A percentile compares a stretch with the other conserved stretches of the same genome.
phyloP scores from a whole-genome alignment of 2,113 vertebrate genomes.

The Nycticebus coucang region DNA sequence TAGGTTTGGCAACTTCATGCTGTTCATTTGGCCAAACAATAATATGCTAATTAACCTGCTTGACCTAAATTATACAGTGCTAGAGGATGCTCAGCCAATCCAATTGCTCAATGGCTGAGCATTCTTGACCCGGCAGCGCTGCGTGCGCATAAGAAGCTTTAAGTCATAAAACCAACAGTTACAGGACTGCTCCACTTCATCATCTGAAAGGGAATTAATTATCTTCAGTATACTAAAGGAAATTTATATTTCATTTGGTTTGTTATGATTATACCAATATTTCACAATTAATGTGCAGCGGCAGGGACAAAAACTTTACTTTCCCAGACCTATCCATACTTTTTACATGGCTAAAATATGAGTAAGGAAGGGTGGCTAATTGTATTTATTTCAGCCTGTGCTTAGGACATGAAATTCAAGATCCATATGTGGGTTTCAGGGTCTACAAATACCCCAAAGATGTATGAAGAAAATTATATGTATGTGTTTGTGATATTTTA shows the following conservation, averaged over 20 bases:
- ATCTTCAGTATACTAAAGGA: conserved; percentile 33
- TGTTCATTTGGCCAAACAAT: conserved; percentile 83
- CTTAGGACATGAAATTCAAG: neutral
- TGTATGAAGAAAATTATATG: neutral
- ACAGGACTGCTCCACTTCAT: neutral
- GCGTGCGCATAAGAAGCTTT: neutral
- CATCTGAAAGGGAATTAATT: conserved; percentile 65
- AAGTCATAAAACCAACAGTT: conserved; percentile 48
- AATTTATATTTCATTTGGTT: conserved; percentile 38
- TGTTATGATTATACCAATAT: conserved; percentile 58
- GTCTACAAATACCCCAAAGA: neutral
- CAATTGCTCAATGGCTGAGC: conserved; percentile 10
- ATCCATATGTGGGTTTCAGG: neutral
- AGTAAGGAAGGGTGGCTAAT: neutral
- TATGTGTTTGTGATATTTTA: neutral
- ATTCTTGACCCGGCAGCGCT: conserved; percentile 47
- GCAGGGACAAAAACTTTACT: neutral
- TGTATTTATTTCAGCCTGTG: neutral
- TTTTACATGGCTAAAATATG: conserved; percentile 13
- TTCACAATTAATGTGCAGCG: conserved; percentile 22
- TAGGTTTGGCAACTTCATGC: conserved; percentile 75
- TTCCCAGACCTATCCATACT: neutral
- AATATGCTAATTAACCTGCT: conserved; percentile 86
- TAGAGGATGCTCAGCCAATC: conserved; percentile 69
- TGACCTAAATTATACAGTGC: conserved; percentile 82